Conservation (phyloP, 2,113 vertebrate species). For the Anguilla rostrata region DNA sequence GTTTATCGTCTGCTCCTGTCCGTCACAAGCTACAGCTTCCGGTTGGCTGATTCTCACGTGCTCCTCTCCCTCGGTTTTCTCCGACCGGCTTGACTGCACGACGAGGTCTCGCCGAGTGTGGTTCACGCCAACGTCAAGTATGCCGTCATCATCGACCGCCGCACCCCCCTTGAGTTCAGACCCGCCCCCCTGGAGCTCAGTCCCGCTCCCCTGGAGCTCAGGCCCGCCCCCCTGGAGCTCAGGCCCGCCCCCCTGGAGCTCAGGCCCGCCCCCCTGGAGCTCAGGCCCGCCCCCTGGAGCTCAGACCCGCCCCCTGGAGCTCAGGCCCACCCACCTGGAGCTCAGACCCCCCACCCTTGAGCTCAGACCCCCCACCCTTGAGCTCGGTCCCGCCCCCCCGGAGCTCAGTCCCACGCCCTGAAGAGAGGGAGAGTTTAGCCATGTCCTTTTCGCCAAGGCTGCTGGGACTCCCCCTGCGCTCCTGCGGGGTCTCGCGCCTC, state of each 20-base stretch:
- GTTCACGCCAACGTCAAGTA: slow-evolving; percentile 25
- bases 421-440: slow-evolving; percentile 54
- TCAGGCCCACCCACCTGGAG: too few relatives aligned
- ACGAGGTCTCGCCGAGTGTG: slow-evolving; percentile 16
- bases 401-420: slow-evolving; percentile 21
- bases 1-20: slow-evolving; percentile 3
- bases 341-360: too few relatives aligned
- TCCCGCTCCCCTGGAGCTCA: not conserved
- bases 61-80: not conserved
- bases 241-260: not conserved
- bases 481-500: slow-evolving; percentile 43
- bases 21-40: not conserved
- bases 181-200: not conserved
- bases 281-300: not conserved
- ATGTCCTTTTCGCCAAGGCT: slow-evolving; percentile 45
- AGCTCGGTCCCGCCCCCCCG: not conserved
- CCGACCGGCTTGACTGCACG: not conserved
- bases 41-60: not conserved
- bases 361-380: too few relatives aligned
- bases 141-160: slow-evolving; percentile 7
- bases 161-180: slow-evolving; percentile 3
- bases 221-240: not conserved
- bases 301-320: too few relatives aligned
- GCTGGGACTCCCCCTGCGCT: slow-evolving; percentile 26
- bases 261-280: not conserved